Conservation (phyloP, 2,797 vertebrate genomes). For the Halcyon smyrnensis region DNA sequence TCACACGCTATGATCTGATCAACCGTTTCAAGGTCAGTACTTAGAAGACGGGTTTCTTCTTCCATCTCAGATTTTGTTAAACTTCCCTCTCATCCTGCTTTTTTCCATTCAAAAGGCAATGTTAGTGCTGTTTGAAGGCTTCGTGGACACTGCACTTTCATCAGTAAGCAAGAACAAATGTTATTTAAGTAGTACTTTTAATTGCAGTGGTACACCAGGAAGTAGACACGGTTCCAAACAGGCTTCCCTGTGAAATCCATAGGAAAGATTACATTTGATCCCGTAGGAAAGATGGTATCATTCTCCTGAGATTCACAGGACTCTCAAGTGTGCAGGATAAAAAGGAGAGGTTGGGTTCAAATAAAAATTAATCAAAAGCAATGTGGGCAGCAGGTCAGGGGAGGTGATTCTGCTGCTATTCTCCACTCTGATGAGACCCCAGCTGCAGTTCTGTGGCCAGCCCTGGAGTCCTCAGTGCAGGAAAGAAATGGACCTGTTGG, state of each 20-base stretch:
- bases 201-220: not conserved
- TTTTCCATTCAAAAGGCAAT: not conserved
- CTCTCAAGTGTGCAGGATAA: not conserved
- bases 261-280: not conserved
- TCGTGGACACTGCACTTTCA: not conserved
- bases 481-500: not conserved
- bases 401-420: not conserved
- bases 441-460: rapidly evolving
- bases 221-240: not conserved
- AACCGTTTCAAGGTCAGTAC: constrained; percentile 93
- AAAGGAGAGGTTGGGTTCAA: not conserved
- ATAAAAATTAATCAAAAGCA: not conserved
- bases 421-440: not conserved
- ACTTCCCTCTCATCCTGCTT: not conserved
- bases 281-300: not conserved
- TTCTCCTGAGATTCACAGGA: not conserved
- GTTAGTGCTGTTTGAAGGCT: not conserved
- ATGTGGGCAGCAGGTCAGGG: no score
- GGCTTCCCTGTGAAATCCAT: not conserved
- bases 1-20: constrained; percentile 95
- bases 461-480: not conserved
- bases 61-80: not conserved
- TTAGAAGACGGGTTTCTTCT: not conserved
- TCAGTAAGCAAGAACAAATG: not conserved
- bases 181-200: not conserved